Evolutionary conservation across 2,113 vertebrate genomes (phyloP).

Genomic region (Gasterosteus nipponicus): DNA sequence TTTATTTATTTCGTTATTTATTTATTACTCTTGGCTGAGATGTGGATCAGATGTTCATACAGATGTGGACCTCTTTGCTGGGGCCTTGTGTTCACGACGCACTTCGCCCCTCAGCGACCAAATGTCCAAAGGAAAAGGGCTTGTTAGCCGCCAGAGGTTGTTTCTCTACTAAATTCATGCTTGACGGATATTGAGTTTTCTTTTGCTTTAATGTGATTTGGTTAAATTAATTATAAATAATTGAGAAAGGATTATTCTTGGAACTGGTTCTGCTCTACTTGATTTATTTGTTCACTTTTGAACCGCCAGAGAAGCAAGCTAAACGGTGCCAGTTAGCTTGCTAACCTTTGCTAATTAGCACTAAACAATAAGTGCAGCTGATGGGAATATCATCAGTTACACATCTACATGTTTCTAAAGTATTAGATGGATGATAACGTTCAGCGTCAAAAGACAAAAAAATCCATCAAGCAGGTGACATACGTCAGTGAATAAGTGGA

Average conservation of each 20-base stretch:
- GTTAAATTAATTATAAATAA: not conserved
- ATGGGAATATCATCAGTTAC: not conserved
- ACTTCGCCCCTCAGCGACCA: not conserved
- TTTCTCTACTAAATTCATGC: not conserved
- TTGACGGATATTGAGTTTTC: not conserved
- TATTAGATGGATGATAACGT: too few species aligned
- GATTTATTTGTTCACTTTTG: not conserved
- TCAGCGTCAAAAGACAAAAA: too few species aligned
- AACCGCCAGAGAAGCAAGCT: too few species aligned
- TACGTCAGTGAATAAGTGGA: too few species aligned
- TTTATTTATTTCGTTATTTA: too few species aligned
- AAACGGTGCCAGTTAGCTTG: not conserved
- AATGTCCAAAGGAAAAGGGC: too few species aligned
- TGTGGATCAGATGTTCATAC: constrained; percentile 39
- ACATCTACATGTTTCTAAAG: too few species aligned
- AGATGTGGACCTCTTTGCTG: constrained; percentile 5
- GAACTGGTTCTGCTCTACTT: not conserved
- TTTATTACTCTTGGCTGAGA: not conserved
- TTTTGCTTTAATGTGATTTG: not conserved
- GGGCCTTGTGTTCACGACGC: not conserved
- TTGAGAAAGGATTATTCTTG: not conserved
- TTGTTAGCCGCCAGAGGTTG: not conserved
- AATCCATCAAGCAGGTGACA: too few species aligned
- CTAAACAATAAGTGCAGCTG: not conserved
- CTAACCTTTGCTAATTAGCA: not conserved